Base-by-base conservation (phyloP, 2,113 vertebrate genomes). In the Lophotis ruficrista region DNA sequence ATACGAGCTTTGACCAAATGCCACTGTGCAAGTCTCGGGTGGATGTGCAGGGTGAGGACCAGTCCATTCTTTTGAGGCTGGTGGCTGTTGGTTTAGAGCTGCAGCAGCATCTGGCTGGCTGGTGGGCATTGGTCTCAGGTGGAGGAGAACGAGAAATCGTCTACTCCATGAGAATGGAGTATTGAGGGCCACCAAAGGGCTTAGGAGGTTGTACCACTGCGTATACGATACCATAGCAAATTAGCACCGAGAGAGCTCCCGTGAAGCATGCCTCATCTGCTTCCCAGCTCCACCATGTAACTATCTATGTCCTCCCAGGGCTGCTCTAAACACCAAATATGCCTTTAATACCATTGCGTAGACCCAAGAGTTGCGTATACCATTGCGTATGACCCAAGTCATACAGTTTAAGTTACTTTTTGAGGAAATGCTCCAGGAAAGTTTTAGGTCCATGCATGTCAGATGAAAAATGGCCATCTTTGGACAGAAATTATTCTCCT, bases 21-120 rank as follows among this genome's bases (percentile, higher is more conserved):
- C 22, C 0, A 0, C 31, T 3, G 1, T 24, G 24, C 33, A 19
- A 72, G 31, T 43, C 21, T 31, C 2, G 2, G 47, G 47, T 33
- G 37, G 62, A 61, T 0, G 3, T 50, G 35, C 45, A 61, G 35
- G 31, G 22, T 30, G 62, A 86, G 50, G 31, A 65, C 33, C 38
- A 72, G 43, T 5, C 35, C 33, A 10, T 51, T 14, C 35, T 31
- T 48, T 47, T 35, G 78, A 60, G 64, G 28, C 4, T 81, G 27
- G 6, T 50, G 57, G 15, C 68, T 69, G 16, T 50, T 51, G 56
- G 6, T 53, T 91, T 51, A 68, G n/a, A 79, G 58, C 45, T 51
- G 48, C 24, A 58, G 10, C 38, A 85, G 65, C 27, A 12, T 21
- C 31, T 84, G 6, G 7, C 61, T 94, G 14, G 23, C 10, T 93